A percentile compares a stretch with the other conserved stretches of the same genome.
These are phyloP conservation scores for Pseudocheirus occidentalis DNA, from an alignment of 2,797 vertebrate genomes.

Conservation along the genomic window DNA sequence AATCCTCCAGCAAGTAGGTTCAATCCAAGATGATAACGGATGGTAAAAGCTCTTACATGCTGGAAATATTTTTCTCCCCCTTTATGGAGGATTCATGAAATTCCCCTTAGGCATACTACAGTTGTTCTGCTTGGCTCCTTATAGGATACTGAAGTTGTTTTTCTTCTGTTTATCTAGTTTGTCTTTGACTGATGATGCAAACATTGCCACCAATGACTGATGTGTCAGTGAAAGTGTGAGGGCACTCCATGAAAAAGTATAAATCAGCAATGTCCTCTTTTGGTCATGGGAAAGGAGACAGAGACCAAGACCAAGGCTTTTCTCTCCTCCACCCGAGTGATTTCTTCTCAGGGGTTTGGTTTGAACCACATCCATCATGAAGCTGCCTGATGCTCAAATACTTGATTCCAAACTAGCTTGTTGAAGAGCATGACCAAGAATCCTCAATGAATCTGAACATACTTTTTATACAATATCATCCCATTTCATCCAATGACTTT, in stretches of 20 bases:
- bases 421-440: no score
- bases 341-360: not conserved
- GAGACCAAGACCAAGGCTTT: not conserved
- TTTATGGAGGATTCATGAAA: not conserved
- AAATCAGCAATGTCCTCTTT: not conserved
- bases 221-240: not conserved
- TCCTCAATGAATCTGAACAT: not conserved
- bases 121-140: not conserved
- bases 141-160: not conserved
- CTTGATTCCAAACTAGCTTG: not conserved
- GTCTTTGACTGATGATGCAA: not conserved
- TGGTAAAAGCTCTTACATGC: not conserved
- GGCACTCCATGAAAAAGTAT: not conserved
- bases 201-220: not conserved
- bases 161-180: not conserved
- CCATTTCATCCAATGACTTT: no score
- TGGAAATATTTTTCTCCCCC: not conserved
- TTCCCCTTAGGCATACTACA: not conserved
- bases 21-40: not conserved
- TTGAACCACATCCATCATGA: not conserved
- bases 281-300: not conserved
- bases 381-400: not conserved
- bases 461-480: no score
- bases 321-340: not conserved
- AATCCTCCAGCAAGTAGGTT: not conserved